Evolutionary conservation across 2,113 vertebrate genomes (phyloP), one percentile per base, ranked within the genome.

Genomic region (Eclectus roratus): DNA sequence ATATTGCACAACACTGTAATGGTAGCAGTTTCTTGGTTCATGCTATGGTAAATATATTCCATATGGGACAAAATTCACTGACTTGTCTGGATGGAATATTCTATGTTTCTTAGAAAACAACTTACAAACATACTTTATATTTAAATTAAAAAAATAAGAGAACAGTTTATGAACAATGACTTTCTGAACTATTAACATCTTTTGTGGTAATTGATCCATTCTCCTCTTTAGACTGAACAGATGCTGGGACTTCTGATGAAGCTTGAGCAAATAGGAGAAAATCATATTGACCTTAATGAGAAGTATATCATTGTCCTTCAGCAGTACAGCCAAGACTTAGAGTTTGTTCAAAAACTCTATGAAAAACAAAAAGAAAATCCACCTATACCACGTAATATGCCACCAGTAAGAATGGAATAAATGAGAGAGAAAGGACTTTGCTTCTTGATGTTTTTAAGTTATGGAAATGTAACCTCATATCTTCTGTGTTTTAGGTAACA

Each of bases 301-400:
- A 96, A 98, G 88, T 98, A 98, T 79, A 53, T 83, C 65, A 49
- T 95, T 74, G 97, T 98, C 71, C 94, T 99, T 88, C 98, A 98
- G 61, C 95, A 92, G 63, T 99, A 98, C 79, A 92, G 95, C 89
- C 46, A 92, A 87, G 98, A 99, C 44, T 95, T 99, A 88, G 98
- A 98, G 39, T 95, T 97, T 82, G 97, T 98, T 83, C 96, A 85
- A 92, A 98, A 96, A 65, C 96, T 98, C 50, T 99, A 98, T 89
- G 97, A 98, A 96, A 97, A 93, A 28, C 96, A 98, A 84, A 98
- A 98, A 82, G 97, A 98, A 83, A 96, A 96, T 31, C 98, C 98
- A 7, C 97, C 98, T 65, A 90, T 95, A 23, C 98, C 97, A 44
- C 97, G 98, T 79, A 98, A 98, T 93, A 87, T 97, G 23, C 98